Percentiles rank a stretch among this genome's conserved stretches.
phyloP scores from a whole-genome alignment of 2,888 invertebrate genomes.

The Neocrepidodera transversa region DNA sequence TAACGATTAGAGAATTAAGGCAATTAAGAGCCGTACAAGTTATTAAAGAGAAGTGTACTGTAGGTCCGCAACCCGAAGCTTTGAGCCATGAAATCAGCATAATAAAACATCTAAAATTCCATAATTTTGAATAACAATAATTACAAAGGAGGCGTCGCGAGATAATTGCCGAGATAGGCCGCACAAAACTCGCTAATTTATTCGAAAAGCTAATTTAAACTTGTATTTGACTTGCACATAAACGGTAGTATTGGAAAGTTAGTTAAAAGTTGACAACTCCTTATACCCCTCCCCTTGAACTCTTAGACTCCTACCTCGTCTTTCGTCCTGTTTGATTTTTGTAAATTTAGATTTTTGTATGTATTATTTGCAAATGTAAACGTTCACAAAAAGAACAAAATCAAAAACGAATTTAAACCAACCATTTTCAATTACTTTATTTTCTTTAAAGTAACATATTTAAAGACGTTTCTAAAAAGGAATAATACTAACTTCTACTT shows the following conservation, averaged over 20 bases:
- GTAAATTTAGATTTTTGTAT: conserved; percentile 16
- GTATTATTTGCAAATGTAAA: conserved; percentile 6
- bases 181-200: conserved; percentile 61
- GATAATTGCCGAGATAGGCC: conserved; percentile 62
- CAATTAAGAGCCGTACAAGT: conserved; percentile 48
- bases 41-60: conserved; percentile 48
- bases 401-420: too few species aligned
- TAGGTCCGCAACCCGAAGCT: conserved; percentile 53
- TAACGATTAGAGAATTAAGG: conserved; percentile 51
- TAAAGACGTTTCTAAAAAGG: too few species aligned
- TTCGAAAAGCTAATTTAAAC: conserved; percentile 62
- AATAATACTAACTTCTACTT: too few species aligned
- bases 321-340: conserved; percentile 6
- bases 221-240: conserved; percentile 63
- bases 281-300: conserved; percentile 32
- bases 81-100: conserved; percentile 59
- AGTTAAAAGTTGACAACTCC: conserved; percentile 61
- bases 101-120: conserved; percentile 62
- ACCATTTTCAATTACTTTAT: too few species aligned
- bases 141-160: conserved; percentile 60
- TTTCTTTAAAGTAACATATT: too few species aligned
- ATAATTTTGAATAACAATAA: conserved; percentile 62
- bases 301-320: conserved; percentile 15
- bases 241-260: conserved; percentile 62
- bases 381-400: too few species aligned